phyloP scores from a whole-genome alignment of 2,888 invertebrate genomes.

The Scaptomyza polygonia region DNA sequence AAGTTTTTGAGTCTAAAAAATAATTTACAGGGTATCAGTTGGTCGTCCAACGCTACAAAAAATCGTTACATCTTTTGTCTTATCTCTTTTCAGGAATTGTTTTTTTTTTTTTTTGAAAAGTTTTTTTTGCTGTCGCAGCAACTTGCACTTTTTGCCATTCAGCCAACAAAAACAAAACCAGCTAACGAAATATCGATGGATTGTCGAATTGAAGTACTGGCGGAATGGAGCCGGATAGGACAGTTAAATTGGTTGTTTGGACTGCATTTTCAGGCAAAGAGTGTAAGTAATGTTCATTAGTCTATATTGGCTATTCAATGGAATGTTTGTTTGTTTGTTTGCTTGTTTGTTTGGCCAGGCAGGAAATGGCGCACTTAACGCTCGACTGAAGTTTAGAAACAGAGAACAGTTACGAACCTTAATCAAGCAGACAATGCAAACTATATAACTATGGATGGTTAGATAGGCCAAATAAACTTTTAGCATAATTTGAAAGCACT shows the following conservation, averaged over 20 bases:
- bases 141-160: conserved; percentile 65
- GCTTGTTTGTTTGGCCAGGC: conserved; percentile 1
- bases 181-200: background rate
- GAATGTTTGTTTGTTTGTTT: conserved; percentile 26
- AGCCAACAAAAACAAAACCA: background rate
- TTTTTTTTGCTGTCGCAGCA: conserved; percentile 46
- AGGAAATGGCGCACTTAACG: conserved; percentile 51
- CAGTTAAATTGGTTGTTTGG: conserved; percentile 8
- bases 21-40: conserved; percentile 18
- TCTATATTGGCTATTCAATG: conserved; percentile 18
- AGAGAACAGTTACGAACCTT: background rate
- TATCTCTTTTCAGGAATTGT: conserved; percentile 6
- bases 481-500: no score
- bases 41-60: background rate
- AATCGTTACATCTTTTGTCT: background rate
- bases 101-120: background rate
- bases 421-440: conserved; percentile 20
- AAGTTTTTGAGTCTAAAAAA: no score
- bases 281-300: conserved; percentile 54
- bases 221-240: conserved; percentile 1
- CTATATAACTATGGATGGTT: no score
- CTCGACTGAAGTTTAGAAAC: conserved; percentile 29
- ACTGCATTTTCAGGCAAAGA: conserved; percentile 9
- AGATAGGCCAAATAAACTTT: conserved; percentile 18
- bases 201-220: background rate